These are phyloP conservation scores for Enteromius thamalakanensis DNA, from an alignment of 2,797 vertebrate species.

Conservation along the genomic window DNA sequence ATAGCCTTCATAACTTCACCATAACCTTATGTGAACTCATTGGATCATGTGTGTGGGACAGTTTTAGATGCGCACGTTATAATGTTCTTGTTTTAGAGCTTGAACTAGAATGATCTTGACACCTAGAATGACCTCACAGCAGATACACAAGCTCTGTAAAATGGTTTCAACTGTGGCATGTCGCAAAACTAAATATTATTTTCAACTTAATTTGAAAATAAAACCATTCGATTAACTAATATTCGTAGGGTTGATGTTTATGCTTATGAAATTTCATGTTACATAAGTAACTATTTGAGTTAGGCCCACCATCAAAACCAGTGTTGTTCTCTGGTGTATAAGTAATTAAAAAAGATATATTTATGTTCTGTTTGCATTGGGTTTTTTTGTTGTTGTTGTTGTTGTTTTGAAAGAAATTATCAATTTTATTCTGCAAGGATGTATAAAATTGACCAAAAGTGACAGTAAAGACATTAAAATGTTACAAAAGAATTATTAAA, in stretches of 20 bases:
- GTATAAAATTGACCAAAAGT: background rate
- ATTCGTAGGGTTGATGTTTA: background rate
- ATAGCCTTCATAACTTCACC: constrained; percentile 16
- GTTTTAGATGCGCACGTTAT: constrained; percentile 1
- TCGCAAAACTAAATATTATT: background rate
- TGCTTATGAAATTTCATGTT: background rate
- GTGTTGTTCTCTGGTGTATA: background rate
- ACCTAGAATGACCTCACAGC: background rate
- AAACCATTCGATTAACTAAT: background rate
- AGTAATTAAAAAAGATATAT: background rate
- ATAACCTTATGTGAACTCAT: constrained; percentile 10
- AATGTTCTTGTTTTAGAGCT: constrained; percentile 2
- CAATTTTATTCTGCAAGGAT: background rate
- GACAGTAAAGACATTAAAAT: background rate
- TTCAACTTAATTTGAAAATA: background rate
- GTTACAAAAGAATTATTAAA: background rate
- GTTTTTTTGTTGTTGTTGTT: background rate
- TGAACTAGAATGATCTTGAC: constrained; percentile 6
- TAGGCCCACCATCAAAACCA: background rate
- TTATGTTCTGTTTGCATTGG: background rate
- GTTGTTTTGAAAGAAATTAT: background rate
- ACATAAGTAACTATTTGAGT: background rate
- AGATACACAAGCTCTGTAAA: background rate
- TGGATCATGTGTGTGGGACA: background rate
- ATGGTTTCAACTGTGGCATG: background rate